Percentiles rank a stretch among this genome's conserved stretches.
phyloP scores from a whole-genome alignment of 2,113 vertebrate species.

The Centropus bengalensis region DNA sequence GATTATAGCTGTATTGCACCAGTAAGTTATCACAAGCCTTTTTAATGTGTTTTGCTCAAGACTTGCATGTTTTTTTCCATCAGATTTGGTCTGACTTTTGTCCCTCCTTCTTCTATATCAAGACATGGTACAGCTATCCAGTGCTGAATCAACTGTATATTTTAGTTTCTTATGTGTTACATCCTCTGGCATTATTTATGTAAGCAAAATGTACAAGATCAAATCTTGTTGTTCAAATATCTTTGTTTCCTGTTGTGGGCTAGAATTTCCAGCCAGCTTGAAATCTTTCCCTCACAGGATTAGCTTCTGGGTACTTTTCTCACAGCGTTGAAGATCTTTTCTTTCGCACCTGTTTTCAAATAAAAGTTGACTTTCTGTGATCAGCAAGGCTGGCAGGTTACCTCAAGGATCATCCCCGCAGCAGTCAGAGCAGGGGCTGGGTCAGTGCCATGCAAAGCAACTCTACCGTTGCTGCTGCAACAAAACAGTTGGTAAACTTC shows the following conservation, averaged over 20 bases:
- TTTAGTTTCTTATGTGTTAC: neutral
- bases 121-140: neutral
- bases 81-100: neutral
- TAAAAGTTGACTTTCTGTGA: neutral
- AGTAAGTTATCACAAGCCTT: neutral
- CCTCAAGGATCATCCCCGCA: neutral
- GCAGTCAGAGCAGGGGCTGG: neutral
- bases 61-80: neutral
- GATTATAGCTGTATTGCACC: neutral
- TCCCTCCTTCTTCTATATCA: neutral
- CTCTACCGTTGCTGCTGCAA: neutral
- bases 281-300: neutral
- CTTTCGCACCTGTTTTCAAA: neutral
- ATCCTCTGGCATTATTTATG: neutral
- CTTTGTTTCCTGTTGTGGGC: neutral
- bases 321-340: neutral
- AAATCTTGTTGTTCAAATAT: neutral
- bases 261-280: neutral
- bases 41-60: neutral
- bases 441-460: neutral
- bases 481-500: neutral
- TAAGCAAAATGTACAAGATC: neutral
- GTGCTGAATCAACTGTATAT: neutral
- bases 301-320: neutral
- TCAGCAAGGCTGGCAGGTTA: neutral